A percentile compares a stretch with the other conserved stretches of the same genome.
phyloP scores from a whole-genome alignment of 2,888 invertebrate species.

The Mesoligia furuncula region DNA sequence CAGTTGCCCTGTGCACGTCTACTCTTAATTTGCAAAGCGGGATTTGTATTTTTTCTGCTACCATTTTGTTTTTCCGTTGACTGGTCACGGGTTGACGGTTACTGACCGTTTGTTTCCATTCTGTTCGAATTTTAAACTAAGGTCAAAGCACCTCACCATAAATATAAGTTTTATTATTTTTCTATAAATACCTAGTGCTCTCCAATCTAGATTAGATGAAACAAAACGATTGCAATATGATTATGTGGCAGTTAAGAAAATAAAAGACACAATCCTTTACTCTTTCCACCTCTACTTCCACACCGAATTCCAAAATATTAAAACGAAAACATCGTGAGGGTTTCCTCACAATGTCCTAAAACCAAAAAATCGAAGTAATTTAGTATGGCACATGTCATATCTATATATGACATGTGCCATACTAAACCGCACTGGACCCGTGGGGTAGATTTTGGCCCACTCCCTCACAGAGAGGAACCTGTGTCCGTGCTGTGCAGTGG shows the following conservation, averaged over 20 bases:
- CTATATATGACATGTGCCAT: background rate
- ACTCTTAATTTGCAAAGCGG: conserved; percentile 67
- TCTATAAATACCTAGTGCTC: background rate
- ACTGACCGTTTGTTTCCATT: conserved; percentile 62
- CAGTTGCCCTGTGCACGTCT: conserved; percentile 1
- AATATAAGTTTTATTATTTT: background rate
- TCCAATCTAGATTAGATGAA: background rate
- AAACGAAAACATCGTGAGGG: background rate
- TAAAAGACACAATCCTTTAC: background rate
- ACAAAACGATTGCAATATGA: background rate
- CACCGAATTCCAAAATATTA: background rate
- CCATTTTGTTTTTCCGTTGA: conserved; percentile 71
- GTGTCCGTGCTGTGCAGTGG: too few relatives aligned
- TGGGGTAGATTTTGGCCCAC: background rate
- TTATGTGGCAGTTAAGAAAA: background rate
- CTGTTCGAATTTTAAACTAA: conserved; percentile 51
- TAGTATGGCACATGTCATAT: too few relatives aligned
- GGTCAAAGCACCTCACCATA: conserved; percentile 46
- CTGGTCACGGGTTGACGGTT: conserved; percentile 66
- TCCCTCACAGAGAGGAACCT: background rate
- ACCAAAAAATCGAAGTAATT: background rate
- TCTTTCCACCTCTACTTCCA: background rate
- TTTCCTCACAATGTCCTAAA: background rate
- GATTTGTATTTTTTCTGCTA: conserved; percentile 63
- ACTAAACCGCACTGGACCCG: background rate